Percentiles rank a stretch among this genome's conserved stretches.
These are phyloP conservation scores for Epizoanthus ramosus DNA, from an alignment of 92 coral and sea anemone genomes.

Conservation along the genomic window DNA sequence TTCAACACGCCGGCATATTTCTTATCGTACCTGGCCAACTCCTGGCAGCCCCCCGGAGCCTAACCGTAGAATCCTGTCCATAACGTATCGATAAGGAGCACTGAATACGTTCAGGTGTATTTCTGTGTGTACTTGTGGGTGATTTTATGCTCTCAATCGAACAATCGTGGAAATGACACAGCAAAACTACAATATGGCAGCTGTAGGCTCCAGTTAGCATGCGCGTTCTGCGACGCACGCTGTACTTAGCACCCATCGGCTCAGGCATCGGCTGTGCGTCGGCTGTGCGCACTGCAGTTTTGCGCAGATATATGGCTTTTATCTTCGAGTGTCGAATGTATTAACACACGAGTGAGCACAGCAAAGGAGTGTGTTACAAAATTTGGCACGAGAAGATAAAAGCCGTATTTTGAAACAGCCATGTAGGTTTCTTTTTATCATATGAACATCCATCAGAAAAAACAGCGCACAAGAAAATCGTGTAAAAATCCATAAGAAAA, in stretches of 20 bases:
- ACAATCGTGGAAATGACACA: slow-evolving; percentile 33
- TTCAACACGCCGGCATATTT: background rate
- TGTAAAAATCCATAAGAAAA: too few species aligned
- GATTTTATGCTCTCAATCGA: slow-evolving; percentile 7
- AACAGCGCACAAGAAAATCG: too few species aligned
- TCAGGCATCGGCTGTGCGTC: too few species aligned
- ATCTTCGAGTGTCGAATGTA: too few species aligned
- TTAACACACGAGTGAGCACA: too few species aligned
- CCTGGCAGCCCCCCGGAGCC: slow-evolving; percentile 99
- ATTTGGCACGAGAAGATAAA: too few species aligned
- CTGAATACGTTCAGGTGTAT: background rate
- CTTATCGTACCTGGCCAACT: slow-evolving; percentile 86
- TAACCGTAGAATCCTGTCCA: slow-evolving; percentile 97
- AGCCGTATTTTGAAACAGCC: too few species aligned
- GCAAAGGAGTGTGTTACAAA: too few species aligned
- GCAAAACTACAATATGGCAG: slow-evolving; percentile 33
- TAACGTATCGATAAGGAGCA: slow-evolving; percentile 3
- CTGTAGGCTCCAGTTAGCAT: background rate
- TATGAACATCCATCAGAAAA: too few species aligned
- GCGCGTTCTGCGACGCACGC: slow-evolving; percentile 14
- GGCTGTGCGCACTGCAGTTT: too few species aligned
- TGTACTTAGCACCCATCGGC: background rate
- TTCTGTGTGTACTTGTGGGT: background rate
- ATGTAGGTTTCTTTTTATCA: too few species aligned
- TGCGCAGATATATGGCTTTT: too few species aligned